Base-by-base conservation (phyloP, 64 coral and sea anemone genomes). In the Trachythela sp. region DNA sequence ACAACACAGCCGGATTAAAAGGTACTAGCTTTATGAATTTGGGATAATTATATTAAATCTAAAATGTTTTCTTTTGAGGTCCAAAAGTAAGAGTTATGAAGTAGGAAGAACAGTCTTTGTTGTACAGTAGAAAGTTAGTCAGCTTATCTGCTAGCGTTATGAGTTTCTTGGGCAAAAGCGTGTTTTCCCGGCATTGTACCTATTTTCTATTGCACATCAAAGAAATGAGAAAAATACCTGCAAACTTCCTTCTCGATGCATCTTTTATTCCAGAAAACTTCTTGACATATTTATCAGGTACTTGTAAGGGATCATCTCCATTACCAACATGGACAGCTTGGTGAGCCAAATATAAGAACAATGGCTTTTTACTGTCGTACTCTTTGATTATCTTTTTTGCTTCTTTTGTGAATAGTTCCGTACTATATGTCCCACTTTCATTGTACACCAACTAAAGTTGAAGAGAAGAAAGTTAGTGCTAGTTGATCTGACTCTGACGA, bases 281-380 rank as follows among this genome's bases (percentile, higher is more conserved):
- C 31, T 80, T 80, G 1, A 39, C 38, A 37, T 80, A 80, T 80
- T 80, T 80, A 2, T 80, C 75, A 3, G 75, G 75, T 29, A 80
- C 75, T 80, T 80, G 75, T 15, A 80, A 8, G 8, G 75, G 75
- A 36, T 80, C 75, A 37, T 80, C 75, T 0, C 75, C 75, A 80
- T 80, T 80, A 20, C 75, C 75, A 80, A 80, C 75, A 36, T 80
- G 75, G 10, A 80, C 75, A 11, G 75, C 75, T 80, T 80, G 75
- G 20, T 80, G 75, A 0, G 75, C 75, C 38, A 80, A 80, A 80
- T 80, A 80, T 37, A 80, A 39, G 34, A 80, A 80, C 32, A 80
- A 39, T 80, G 75, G 75, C 31, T 80, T 80, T 22, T 80, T 35
- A 10, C 34, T 30, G 37, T 80, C 75, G 31, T 80, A 30, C 8